Evolutionary conservation across 2,888 invertebrate species (phyloP), one percentile per base, ranked within the genome.

Genomic region (Lepidocyrtinus sp.): DNA sequence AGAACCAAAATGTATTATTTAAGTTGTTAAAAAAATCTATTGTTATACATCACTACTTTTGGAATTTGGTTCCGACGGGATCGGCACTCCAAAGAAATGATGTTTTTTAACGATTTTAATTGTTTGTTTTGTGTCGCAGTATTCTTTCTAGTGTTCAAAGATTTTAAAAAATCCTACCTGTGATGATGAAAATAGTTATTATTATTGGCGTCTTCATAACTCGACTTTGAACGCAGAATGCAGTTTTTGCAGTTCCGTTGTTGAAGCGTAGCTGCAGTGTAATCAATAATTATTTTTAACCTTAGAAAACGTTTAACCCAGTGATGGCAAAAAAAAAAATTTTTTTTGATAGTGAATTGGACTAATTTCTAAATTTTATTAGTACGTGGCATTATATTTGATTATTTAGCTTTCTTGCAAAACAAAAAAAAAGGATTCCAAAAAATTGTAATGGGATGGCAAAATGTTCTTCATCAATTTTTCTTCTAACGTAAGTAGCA

Each of bases 361-460:
- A 36, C 36, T 36, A 36, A 9, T n/a, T n/a, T n/a, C n/a, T n/a
- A n/a, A n/a, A n/a, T n/a, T n/a, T 36, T 36, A 5, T 36, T 12
- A 5, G 36, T 36, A 9, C 36, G 5, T 36, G 36, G 36, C 36
- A 9, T 36, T 12, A 12, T 59, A 59, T 55, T 59, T 21, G 59
- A n/a, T 59, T 59, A 21, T 59, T 59, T 59, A 59, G 59, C 59
- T 21, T 59, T 59, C 59, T 55, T 55, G 55, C 55, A n/a, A 9
- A n/a, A n/a, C n/a, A 63, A 63, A 45, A 46, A 19, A 45, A 46
- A 25, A 55, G 59, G 25, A 55, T 55, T 71, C 22, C 36, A 71
- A 24, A 80, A 70, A 62, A 67, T 67, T 82, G 73, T 80, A 81
- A 75, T 77, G 83, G 83, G 83, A 83, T 83, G 83, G 83, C 83